Evolutionary conservation across 2,888 invertebrate genomes (phyloP), one percentile per base, ranked within the genome.

Genomic region (Sipha maydis): DNA sequence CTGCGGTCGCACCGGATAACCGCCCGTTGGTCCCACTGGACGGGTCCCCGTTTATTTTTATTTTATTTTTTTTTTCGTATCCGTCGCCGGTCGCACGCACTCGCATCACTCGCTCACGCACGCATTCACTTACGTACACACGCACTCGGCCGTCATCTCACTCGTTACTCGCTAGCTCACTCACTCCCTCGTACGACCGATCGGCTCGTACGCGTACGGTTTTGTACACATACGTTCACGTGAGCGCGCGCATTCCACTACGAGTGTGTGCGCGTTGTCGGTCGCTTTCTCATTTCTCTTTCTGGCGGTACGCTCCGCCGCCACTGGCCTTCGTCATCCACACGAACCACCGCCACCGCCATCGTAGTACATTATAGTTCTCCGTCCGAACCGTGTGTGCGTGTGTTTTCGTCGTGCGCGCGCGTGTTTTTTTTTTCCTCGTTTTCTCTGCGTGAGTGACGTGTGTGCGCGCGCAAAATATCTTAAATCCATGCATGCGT

Each of bases 261-360:
- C n/a, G 41, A 61, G 88, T 88, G 80, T 82, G 80, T 88, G 88
- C 31, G 80, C 75, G 80, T 80, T 25, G 73, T 80, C 31, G 28
- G 80, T 79, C 41, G 88, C 88, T 88, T 88, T 88, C 88, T 88
- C 88, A 88, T 88, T 88, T 88, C 88, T 88, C 88, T 88, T 89
- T 89, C 89, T 89, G 85, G 89, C 89, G 71, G 86, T 89, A 71
- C 83, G 83, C 61, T 75, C 48, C 75, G 19, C 76, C 88, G 67
- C 77, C 83, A n/a, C 61, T 41, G 78, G 77, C 78, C 67, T 71
- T 85, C 86, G 56, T 80, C 76, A 25, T 85, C 41, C 76, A 77
- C 88, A 76, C 79, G 79, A 71, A 34, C 34, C 34, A 34, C 79
- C 56, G 80, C 73, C 86, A 61, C 80, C 86, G 80, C 80, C 67